Percentiles rank a stretch among this genome's conserved stretches.
Conservation (phyloP, 2,113 vertebrate species). For the Salvator merianae region DNA sequence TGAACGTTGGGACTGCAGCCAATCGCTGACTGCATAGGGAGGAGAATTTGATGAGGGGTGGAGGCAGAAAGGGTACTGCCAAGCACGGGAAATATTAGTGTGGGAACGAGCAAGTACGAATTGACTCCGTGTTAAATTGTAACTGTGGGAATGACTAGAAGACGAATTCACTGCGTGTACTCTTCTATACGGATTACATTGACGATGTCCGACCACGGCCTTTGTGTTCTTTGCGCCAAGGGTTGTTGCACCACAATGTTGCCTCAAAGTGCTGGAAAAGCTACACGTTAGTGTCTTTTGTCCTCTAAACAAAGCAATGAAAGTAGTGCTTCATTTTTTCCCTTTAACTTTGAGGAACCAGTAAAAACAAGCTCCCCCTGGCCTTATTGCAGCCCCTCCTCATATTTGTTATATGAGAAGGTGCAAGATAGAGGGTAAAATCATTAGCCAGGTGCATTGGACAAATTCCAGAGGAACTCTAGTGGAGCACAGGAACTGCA, state of each 20-base stretch:
- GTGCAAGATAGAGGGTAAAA: conserved; percentile 15
- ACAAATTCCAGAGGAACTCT: not conserved
- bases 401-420: not conserved
- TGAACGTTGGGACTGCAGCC: too few species aligned
- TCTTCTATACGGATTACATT: too few species aligned
- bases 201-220: too few species aligned
- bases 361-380: not conserved
- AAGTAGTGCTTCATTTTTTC: not conserved
- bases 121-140: too few species aligned
- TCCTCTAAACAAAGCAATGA: not conserved
- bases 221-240: not conserved
- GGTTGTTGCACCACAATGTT: not conserved
- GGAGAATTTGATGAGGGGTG: too few species aligned
- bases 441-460: conserved; percentile 14
- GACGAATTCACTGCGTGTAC: too few species aligned
- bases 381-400: not conserved
- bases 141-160: too few species aligned
- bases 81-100: too few species aligned
- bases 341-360: not conserved
- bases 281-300: not conserved
- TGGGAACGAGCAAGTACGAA: too few species aligned
- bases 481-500: not conserved
- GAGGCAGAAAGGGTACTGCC: too few species aligned
- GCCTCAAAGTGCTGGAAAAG: not conserved
- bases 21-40: too few species aligned